Base-by-base conservation (phyloP, 1,140 invertebrate genomes). In the Penaeus indicus region DNA sequence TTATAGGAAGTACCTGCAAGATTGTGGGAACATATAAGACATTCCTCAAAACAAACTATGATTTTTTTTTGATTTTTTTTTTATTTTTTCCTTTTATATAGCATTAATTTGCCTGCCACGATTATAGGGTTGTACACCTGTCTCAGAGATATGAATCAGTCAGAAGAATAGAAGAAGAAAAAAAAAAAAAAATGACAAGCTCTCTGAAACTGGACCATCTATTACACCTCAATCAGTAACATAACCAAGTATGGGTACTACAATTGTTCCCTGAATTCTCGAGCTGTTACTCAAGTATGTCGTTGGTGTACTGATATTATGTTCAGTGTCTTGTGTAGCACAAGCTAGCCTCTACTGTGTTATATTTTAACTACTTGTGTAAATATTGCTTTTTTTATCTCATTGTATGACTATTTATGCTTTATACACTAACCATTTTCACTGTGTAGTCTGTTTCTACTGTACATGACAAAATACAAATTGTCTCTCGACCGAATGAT, bases 381-480 rank as follows among this genome's bases (percentile, higher is more conserved):
- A 88, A 82, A 88, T 88, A 88, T 88, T 80, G 83, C 80, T 72
- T 88, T 88, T 88, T 88, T 88, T 84, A 83, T 88, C 80, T 88
- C 86, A 84, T 88, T 72, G 86, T 83, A 88, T 84, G 86, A 88
- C 60, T 84, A 88, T 88, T 88, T 88, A 88, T 88, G 86, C 86
- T 88, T 88, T 88, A 79, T 88, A 88, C 86, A 88, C 86, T 88
- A 88, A 88, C 86, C 86, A 88, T 88, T 88, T 83, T 82, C 86
- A 88, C 81, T 83, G 81, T 82, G 86, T 88, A 88, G 86, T 86
- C 77, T 88, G 80, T 88, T 88, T 88, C 86, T 88, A 88, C 86
- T 88, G 80, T 88, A 88, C 77, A 83, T 88, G 81, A 88, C 86
- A 85, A 84, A 88, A 88, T 88, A 88, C 80, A 88, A 72, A 69